Base-by-base conservation (phyloP, 2,888 invertebrate species). In the Nematopogon swammerdamellus region DNA sequence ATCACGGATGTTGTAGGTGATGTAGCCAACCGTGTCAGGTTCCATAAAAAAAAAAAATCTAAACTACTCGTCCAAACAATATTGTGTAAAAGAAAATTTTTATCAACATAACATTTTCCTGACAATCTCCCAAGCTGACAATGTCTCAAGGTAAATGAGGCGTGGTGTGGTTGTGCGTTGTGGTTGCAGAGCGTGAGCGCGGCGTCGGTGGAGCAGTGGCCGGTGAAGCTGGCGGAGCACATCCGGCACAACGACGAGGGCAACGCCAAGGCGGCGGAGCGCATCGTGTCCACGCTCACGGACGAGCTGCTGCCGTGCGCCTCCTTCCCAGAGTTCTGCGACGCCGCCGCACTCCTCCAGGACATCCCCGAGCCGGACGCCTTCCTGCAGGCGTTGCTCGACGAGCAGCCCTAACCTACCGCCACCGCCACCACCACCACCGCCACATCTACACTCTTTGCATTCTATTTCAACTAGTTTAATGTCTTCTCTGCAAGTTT, bases 191-290 rank as follows among this genome's bases (percentile, higher is more conserved):
- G 82, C 66, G 86, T 89, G 44, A 82, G 82, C 49, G 86, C 89
- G 43, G 80, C 82, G 3, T 75, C 82, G 8, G 88, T 89, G 54
- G 92, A 92, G 57, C 91, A 91, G 58, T 97, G 97, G 97, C 88
- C 96, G 19, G 83, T 88, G 45, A 87, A 88, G 53, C 77, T 97
- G 50, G 96, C 96, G 18, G 95, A 96, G 67, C 95, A 91, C 68
- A 92, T 97, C 62, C 88, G 97, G 2, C 90, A 94, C 68, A 95
- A 94, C 73, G 97, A 98, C 77, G 95, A 95, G 67, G 83, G 85
- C 4, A 84, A 97, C 75, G 80, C 95, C 18, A 96, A 97, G 67
- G 86, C 89, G 14, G 92, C 94, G 11, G 95, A 95, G 67, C 85
- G 85, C 54, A 83, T 97, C 52, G 84, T 97, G 54, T 81, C 85